Evolutionary conservation across 2,888 invertebrate species (phyloP).

Genomic region (Chrysolina haemoptera): DNA sequence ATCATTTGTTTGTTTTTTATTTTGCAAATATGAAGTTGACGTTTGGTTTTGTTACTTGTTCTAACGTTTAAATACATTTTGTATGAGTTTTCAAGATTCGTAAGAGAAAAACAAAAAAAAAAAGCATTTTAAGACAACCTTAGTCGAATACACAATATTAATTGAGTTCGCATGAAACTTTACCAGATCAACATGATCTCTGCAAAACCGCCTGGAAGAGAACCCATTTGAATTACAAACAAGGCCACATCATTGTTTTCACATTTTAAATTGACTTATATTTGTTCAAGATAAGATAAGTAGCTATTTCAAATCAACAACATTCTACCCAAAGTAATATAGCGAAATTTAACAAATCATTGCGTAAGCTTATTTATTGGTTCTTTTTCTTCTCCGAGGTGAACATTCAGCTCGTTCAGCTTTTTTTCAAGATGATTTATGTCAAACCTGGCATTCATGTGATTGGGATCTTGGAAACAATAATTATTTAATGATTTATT

Average conservation of each 20-base stretch:
- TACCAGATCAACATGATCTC: neutral
- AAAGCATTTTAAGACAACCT: too few relatives aligned
- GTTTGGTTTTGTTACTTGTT: too few relatives aligned
- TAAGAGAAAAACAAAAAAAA: too few relatives aligned
- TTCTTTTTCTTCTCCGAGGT: conserved; percentile 1
- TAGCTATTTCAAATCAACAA: conserved; percentile 21
- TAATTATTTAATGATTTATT: neutral
- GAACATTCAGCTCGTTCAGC: neutral
- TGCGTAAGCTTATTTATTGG: conserved; percentile 25
- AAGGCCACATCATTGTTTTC: neutral
- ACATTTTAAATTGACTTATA: neutral
- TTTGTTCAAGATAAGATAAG: conserved; percentile 27
- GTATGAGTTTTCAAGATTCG: too few relatives aligned
- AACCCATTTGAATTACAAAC: neutral
- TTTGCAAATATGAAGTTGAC: too few relatives aligned
- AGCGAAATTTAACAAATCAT: conserved; percentile 17
- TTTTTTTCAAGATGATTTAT: conserved; percentile 2
- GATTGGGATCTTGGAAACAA: conserved; percentile 4
- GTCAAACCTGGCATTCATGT: neutral
- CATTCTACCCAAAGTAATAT: conserved; percentile 18
- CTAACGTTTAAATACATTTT: too few relatives aligned
- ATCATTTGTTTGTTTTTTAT: too few relatives aligned
- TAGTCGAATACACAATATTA: too few relatives aligned
- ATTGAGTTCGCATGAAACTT: too few relatives aligned
- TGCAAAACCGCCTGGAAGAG: neutral